Base-by-base conservation (phyloP, 2,888 invertebrate genomes). In the Spodoptera exigua region DNA sequence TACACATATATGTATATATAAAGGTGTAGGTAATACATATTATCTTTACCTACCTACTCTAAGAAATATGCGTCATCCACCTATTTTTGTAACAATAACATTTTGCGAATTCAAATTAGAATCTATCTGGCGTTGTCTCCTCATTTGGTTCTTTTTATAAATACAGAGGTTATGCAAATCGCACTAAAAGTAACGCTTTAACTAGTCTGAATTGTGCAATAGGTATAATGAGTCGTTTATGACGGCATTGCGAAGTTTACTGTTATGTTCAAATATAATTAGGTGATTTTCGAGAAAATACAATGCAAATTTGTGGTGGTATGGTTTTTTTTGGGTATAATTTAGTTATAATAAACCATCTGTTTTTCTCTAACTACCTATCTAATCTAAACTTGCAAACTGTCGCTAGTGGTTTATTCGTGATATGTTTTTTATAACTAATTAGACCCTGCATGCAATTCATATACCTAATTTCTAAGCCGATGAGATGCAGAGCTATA, bases 121-220 rank as follows among this genome's bases (percentile, higher is more conserved):
- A 56, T 47, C 16, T 32, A 45, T 40, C 43, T 44, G 44, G 36
- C 39, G 21, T 14, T 2, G 45, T 41, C 49, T 35, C 39, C 12
- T 35, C 13, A 17, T 17, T 34, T 37, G 16, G 16, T 71, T 66
- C 9, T 52, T 72, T 67, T 57, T 52, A 13, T 36, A 48, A 55
- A 65, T 32, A 72, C 21, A 52, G 37, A 47, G 40, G 43, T 60
- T 68, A 60, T 73, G 69, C n/a, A 55, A 68, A 68, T 60, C n/a
- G 9, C 12, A 18, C 34, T 51, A 35, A 58, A 71, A 49, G 40
- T 39, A 54, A 41, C 47, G 27, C 47, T 44, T 45, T 45, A 21
- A 59, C 68, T 41, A 49, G 53, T 57, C 27, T 47, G 9, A 36
- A 41, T 68, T 73, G 56, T 57, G 74, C 47, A 73, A 73, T 54